A percentile compares a stretch with the other conserved stretches of the same genome.
phyloP scores from a whole-genome alignment of 2,888 invertebrate genomes.

The Plagodis pulveraria region DNA sequence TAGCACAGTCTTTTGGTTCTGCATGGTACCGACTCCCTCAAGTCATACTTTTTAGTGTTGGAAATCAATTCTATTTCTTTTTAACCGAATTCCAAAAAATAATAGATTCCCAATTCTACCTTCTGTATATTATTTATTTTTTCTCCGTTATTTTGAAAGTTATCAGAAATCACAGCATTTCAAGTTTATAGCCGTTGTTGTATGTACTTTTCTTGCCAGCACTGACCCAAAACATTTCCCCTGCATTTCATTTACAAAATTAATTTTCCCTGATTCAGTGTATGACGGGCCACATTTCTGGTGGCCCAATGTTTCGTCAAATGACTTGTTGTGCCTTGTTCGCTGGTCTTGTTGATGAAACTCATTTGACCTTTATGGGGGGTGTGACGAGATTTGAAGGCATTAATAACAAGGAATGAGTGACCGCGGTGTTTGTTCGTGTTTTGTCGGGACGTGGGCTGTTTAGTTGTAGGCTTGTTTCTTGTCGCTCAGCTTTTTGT shows the following conservation, averaged over 20 bases:
- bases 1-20: too few relatives aligned
- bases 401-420: conserved; percentile 38
- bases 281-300: conserved; percentile 14
- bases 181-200: too few relatives aligned
- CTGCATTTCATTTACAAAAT: conserved; percentile 28
- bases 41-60: too few relatives aligned
- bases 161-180: too few relatives aligned
- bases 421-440: conserved; percentile 16
- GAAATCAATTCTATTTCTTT: background rate
- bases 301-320: conserved; percentile 43
- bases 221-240: conserved; percentile 10
- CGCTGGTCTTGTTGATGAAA: conserved; percentile 47
- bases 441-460: conserved; percentile 2
- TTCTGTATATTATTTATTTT: background rate
- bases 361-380: conserved; percentile 47
- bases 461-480: background rate
- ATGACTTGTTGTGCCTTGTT: conserved; percentile 48
- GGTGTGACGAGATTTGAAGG: conserved; percentile 31
- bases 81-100: background rate
- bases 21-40: too few relatives aligned
- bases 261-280: conserved; percentile 28
- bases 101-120: background rate
- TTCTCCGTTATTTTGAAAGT: background rate
- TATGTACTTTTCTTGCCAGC: background rate
- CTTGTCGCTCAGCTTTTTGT: too few relatives aligned